phyloP scores from a whole-genome alignment of 1,140 invertebrate genomes.

The Mizuhopecten yessoensis region DNA sequence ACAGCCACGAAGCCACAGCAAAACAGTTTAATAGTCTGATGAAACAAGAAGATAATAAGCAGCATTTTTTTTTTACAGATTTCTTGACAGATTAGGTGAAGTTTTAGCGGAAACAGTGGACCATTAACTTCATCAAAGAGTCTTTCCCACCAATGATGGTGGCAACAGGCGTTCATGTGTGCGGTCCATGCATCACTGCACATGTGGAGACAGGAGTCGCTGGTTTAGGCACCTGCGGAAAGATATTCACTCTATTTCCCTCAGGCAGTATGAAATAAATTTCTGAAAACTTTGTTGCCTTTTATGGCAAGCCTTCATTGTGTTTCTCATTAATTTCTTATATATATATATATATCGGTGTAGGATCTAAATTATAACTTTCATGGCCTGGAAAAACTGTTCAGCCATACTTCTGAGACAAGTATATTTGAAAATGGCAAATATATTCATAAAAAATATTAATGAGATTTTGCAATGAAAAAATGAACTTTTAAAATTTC shows the following conservation, averaged over 20 bases:
- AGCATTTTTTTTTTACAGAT: not conserved
- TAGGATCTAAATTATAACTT: not conserved
- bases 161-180: not conserved
- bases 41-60: not conserved
- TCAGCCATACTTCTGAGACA: not conserved
- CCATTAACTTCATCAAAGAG: not conserved
- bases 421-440: not conserved
- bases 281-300: slow-evolving; percentile 4
- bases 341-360: not conserved
- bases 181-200: not conserved
- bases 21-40: too few species aligned
- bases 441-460: not conserved
- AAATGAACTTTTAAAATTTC: not conserved
- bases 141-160: not conserved
- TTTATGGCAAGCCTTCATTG: not conserved
- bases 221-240: not conserved
- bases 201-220: not conserved
- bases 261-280: not conserved
- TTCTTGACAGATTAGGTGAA: not conserved
- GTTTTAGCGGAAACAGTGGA: not conserved
- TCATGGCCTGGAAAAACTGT: slow-evolving; percentile 15
- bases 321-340: not conserved
- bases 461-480: not conserved
- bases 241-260: not conserved
- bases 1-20: too few species aligned